Conservation (phyloP, 2,888 invertebrate genomes). For the Drosophila merina region DNA sequence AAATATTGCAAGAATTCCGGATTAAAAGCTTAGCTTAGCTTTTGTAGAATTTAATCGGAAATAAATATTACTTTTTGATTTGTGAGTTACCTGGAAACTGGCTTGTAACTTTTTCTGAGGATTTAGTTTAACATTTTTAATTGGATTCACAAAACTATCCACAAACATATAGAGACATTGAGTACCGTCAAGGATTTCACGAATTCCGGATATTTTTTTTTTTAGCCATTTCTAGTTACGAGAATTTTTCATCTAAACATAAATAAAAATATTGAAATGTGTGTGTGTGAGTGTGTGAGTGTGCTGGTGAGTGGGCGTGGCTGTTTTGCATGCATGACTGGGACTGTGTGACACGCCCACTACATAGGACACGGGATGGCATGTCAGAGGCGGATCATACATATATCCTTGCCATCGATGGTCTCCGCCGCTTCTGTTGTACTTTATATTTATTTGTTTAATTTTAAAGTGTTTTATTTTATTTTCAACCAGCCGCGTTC, state of each 20-base stretch:
- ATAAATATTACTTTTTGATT: no score
- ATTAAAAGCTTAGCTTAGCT: no score
- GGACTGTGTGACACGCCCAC: background rate
- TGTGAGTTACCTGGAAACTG: no score
- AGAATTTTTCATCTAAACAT: background rate
- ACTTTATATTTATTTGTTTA: conserved; percentile 57
- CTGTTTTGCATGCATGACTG: conserved; percentile 4
- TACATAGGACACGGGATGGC: conserved; percentile 8
- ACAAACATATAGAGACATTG: conserved; percentile 4
- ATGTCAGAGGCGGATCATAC: conserved; percentile 5
- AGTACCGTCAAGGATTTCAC: background rate
- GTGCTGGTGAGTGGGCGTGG: background rate
- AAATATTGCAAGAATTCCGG: no score
- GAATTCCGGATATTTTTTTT: no score
- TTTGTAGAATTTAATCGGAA: no score
- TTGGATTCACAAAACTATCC: background rate
- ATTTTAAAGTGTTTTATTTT: conserved; percentile 51
- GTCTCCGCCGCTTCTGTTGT: conserved; percentile 7
- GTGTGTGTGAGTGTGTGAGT: background rate
- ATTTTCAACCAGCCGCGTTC: conserved; percentile 28
- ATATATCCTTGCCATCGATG: conserved; percentile 6
- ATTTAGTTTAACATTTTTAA: no score
- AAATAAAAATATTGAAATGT: background rate
- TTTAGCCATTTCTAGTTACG: background rate
- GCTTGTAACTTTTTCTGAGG: no score